Conservation (phyloP, 2,113 vertebrate species). For the Nematolebias whitei region DNA sequence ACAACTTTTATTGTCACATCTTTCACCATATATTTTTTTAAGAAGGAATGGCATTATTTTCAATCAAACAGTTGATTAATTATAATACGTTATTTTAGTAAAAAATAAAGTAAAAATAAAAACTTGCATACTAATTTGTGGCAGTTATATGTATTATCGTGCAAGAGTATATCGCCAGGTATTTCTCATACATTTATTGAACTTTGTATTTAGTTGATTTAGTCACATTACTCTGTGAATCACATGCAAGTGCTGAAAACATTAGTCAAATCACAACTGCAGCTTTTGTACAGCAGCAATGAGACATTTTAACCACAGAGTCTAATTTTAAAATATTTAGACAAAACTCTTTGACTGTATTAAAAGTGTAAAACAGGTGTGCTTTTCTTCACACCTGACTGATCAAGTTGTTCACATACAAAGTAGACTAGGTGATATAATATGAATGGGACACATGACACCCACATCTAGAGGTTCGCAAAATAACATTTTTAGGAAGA, state of each 20-base stretch:
- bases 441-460: background rate
- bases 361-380: background rate
- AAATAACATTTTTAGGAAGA: background rate
- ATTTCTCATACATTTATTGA: background rate
- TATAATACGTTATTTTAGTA: no score
- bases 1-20: no score
- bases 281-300: background rate
- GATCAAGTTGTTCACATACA: background rate
- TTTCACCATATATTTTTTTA: no score
- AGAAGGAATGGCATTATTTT: no score
- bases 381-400: background rate
- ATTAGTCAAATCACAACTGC: background rate
- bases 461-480: background rate
- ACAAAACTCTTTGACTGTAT: background rate
- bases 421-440: background rate
- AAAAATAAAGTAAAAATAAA: no score
- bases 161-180: no score
- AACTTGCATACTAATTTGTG: no score
- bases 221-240: background rate
- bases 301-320: slow-evolving; percentile 1
- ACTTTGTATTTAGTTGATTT: background rate
- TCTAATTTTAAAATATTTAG: slow-evolving; percentile 26
- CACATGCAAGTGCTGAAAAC: background rate
- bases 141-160: background rate
- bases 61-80: no score